phyloP scores from a whole-genome alignment of 2,113 vertebrate species.

The Saimiri boliviensis region DNA sequence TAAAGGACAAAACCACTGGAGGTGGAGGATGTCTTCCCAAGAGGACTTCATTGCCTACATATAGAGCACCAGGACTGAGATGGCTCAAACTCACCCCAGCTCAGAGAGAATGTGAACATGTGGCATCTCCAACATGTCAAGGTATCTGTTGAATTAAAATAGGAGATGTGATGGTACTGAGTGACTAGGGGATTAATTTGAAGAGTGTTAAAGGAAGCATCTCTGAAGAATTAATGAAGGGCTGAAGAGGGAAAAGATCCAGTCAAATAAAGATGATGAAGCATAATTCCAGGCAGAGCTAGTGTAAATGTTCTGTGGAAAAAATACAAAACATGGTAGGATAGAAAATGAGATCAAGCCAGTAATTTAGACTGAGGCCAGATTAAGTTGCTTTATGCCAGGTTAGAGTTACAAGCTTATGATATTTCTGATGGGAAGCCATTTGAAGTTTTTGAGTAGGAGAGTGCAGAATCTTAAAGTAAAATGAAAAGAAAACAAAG shows the following conservation, averaged over 20 bases:
- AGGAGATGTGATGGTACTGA: background rate
- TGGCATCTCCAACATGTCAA: background rate
- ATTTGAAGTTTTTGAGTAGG: background rate
- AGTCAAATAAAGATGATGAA: background rate
- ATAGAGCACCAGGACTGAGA: background rate
- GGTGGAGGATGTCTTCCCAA: background rate
- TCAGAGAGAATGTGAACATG: background rate
- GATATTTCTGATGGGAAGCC: background rate
- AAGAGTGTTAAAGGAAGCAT: background rate
- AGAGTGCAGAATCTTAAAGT: background rate
- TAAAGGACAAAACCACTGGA: background rate
- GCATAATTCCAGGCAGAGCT: background rate
- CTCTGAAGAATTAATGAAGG: background rate
- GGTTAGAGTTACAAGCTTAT: background rate
- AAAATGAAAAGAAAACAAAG: background rate
- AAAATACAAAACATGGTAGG: background rate
- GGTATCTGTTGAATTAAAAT: background rate
- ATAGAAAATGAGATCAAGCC: background rate
- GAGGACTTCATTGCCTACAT: background rate
- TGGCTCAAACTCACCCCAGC: background rate
- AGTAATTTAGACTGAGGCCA: accelerated
- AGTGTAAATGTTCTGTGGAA: background rate
- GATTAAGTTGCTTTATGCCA: background rate
- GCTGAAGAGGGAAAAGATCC: background rate
- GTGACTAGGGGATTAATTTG: background rate